Evolutionary conservation across 2,888 invertebrate species (phyloP), one percentile per base, ranked within the genome.

Genomic region (Tipula confusa): DNA sequence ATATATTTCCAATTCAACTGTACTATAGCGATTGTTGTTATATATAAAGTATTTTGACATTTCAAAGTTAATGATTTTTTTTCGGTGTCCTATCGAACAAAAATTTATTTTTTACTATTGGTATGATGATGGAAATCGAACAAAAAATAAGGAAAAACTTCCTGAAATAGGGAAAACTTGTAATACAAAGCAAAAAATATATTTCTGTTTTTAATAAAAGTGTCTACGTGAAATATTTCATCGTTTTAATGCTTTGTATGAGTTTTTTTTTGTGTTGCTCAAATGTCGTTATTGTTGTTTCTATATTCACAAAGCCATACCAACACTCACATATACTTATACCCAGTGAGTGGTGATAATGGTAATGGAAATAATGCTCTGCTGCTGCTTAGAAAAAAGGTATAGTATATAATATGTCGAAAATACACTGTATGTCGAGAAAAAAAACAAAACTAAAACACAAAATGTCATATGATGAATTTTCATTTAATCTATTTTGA

Each of bases 201-300:
- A 9, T 43, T 43, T 15, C 43, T 64, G 3, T 24, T 64, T 64
- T 64, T 18, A 64, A 64, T 64, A 64, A 64, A 64, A 64, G 64
- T 64, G 64, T 48, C 24, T 48, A 18, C 24, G 64, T 64, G 64
- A 64, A 64, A 64, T 64, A 64, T 64, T 64, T 64, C 24, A 64
- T 64, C 64, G 64, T 64, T 64, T 64, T 64, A 64, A 64, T 64
- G 64, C 24, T 64, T 64, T 64, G 64, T 64, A 24, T 24, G 64
- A 64, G 64, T 9, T 9, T 64, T 64, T 24, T 9, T 24, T 24
- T 43, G 24, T 64, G 18, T 64, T 64, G 64, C 18, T 64, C n/a
- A n/a, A n/a, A 24, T 64, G 64, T 24, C 43, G 64, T 64, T 64
- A 18, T 64, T 64, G 64, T 64, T 64, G 64, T 64, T 64, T 18